Evolutionary conservation across 2,888 invertebrate species (phyloP).

Genomic region (Andrena chrysosceles): DNA sequence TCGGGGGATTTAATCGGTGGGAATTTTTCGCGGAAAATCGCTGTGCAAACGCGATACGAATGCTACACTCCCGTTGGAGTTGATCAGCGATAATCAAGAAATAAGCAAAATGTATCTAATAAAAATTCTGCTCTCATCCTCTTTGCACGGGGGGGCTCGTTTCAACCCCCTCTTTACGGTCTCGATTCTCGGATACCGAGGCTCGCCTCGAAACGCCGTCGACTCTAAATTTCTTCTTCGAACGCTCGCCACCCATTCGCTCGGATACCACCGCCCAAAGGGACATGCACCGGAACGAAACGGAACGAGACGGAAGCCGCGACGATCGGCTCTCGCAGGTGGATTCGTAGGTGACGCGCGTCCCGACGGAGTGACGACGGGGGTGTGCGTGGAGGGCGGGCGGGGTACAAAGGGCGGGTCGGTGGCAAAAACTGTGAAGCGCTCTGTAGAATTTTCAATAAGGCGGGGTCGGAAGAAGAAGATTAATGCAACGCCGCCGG

Average conservation of each 20-base stretch:
- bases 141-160: too few relatives aligned
- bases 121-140: too few relatives aligned
- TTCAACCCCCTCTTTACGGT: neutral
- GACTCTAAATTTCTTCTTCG: neutral
- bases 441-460: slow-evolving; percentile 82
- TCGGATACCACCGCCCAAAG: neutral
- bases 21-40: too few relatives aligned
- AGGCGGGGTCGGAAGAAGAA: slow-evolving; percentile 79
- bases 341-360: slow-evolving; percentile 47
- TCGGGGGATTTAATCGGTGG: too few relatives aligned
- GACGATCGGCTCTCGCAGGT: slow-evolving; percentile 52
- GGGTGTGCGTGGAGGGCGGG: slow-evolving; percentile 26
- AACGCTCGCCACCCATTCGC: neutral
- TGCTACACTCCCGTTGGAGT: too few relatives aligned
- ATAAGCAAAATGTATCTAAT: too few relatives aligned
- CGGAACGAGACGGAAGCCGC: slow-evolving; percentile 40
- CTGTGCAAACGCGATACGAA: too few relatives aligned
- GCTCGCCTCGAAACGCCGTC: neutral
- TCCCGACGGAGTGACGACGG: slow-evolving; percentile 29
- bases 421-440: slow-evolving; percentile 75
- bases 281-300: slow-evolving; percentile 1
- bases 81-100: too few relatives aligned
- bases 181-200: neutral
- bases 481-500: slow-evolving; percentile 82
- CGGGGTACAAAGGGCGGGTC: slow-evolving; percentile 71